These are phyloP conservation scores for Trileptium ribeirensis DNA, from an alignment of 2,888 invertebrate genomes.

Conservation along the genomic window DNA sequence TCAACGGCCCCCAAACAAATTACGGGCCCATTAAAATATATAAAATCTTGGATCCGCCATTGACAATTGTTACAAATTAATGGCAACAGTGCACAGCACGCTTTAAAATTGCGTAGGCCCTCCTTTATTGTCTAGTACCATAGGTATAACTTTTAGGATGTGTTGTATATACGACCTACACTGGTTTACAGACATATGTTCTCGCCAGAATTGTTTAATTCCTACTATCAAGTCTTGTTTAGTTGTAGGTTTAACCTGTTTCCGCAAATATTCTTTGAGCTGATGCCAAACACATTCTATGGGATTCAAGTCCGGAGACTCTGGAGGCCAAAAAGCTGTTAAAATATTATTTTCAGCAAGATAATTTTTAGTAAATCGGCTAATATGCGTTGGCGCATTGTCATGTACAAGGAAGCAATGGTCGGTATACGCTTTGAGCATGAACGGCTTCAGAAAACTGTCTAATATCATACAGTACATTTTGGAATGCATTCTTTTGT, in stretches of 20 bases:
- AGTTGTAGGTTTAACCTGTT: background rate
- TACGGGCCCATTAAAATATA: too few species aligned
- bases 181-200: background rate
- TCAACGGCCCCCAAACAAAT: too few species aligned
- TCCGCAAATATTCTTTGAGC: slow-evolving; percentile 3
- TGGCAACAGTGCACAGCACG: too few species aligned
- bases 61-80: too few species aligned
- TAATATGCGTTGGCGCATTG: background rate
- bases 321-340: background rate
- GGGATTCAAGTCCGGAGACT: background rate
- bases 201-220: background rate
- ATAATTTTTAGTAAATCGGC: background rate
- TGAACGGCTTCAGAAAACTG: background rate
- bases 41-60: too few species aligned
- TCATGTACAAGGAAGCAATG: background rate
- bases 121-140: background rate
- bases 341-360: background rate
- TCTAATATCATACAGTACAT: background rate
- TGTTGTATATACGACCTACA: background rate
- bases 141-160: background rate
- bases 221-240: background rate
- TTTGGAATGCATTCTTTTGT: background rate
- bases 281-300: slow-evolving; percentile 1
- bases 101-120: slow-evolving; percentile 1
- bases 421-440: background rate